phyloP scores from a whole-genome alignment of 2,797 vertebrate genomes.

The Sebastes itinus region DNA sequence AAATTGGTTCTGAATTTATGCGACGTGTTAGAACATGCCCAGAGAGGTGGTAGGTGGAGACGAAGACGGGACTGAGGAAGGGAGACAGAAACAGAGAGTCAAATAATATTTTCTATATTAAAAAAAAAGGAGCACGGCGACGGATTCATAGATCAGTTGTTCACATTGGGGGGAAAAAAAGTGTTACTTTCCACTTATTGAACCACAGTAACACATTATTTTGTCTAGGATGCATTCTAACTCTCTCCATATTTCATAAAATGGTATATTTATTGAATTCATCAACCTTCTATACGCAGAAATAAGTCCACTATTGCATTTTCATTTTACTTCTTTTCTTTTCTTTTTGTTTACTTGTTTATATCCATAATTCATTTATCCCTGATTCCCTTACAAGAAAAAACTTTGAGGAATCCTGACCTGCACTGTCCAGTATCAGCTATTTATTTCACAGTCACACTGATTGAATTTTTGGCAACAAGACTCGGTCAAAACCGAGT shows the following conservation, averaged over 20 bases:
- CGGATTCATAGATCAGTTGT: background rate
- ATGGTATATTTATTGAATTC: background rate
- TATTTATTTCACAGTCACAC: too few species aligned
- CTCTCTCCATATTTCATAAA: background rate
- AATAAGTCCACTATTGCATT: background rate
- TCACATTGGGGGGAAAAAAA: background rate
- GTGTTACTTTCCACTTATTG: background rate
- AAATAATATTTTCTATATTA: background rate
- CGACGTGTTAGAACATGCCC: constrained; percentile 57
- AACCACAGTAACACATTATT: background rate
- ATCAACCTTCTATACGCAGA: background rate
- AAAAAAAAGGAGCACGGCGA: background rate
- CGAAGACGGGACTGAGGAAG: constrained; percentile 1
- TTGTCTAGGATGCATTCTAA: background rate
- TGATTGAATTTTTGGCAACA: too few species aligned
- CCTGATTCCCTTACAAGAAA: too few species aligned
- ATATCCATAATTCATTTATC: too few species aligned
- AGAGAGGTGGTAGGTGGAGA: constrained; percentile 41
- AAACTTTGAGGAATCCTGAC: too few species aligned
- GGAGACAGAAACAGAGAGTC: background rate
- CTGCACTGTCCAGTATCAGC: too few species aligned
- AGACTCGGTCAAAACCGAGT: too few species aligned
- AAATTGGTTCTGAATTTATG: constrained; percentile 79
- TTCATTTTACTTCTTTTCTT: background rate
- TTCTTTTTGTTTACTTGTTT: too few species aligned